Percentiles rank a stretch among this genome's conserved stretches.
phyloP scores from a whole-genome alignment of 2,113 vertebrate species.

The Oreochromis aureus region DNA sequence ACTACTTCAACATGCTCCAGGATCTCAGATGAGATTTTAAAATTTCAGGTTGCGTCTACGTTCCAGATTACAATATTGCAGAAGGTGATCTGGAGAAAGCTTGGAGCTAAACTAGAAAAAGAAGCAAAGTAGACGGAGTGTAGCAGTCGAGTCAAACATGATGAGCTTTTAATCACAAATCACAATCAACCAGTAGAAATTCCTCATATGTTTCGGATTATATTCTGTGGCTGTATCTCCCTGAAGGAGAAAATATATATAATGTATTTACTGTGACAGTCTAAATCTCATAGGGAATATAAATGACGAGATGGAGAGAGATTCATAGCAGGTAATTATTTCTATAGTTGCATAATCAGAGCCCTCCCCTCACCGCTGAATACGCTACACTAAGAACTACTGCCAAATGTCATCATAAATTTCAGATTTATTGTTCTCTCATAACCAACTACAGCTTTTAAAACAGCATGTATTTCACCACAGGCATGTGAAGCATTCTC shows the following conservation, averaged over 20 bases:
- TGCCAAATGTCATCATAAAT: not conserved
- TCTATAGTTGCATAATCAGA: not conserved
- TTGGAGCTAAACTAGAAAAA: not conserved
- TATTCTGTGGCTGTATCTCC: not conserved
- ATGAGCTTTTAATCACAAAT: not conserved
- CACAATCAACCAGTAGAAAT: not conserved
- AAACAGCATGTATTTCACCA: not conserved
- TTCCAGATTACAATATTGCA: not conserved
- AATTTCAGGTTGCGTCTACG: not conserved
- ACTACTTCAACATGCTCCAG: not conserved
- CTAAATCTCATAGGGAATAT: not conserved
- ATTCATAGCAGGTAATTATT: not conserved
- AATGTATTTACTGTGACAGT: not conserved
- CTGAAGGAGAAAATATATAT: not conserved
- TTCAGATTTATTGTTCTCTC: not conserved
- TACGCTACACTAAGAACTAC: not conserved
- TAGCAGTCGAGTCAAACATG: not conserved
- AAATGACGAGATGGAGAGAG: not conserved
- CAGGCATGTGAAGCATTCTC: not conserved
- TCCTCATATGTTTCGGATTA: not conserved
- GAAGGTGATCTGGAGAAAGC: not conserved
- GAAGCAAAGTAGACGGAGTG: not conserved
- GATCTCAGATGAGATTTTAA: not conserved
- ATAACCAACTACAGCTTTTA: not conserved
- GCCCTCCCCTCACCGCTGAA: not conserved